Base-by-base conservation (phyloP, 1,140 invertebrate genomes). In the Phenacoccus solenopsis region DNA sequence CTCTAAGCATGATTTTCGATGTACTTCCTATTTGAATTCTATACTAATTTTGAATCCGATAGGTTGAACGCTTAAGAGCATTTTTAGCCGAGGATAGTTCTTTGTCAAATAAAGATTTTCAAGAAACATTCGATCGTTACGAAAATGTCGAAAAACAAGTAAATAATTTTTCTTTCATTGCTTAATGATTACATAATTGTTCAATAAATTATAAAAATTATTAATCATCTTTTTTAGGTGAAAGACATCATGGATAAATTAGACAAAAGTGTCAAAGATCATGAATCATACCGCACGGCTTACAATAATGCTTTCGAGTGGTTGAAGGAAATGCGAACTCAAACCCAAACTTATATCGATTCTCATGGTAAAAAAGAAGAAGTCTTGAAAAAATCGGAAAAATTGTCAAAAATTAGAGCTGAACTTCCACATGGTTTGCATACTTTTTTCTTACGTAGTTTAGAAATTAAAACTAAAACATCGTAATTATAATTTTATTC, bases 221-320 rank as follows among this genome's bases (percentile, higher is more conserved):
- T 9, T 10, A 38, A 38, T 68, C 70, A 59, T 71, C 10, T 64
- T 22, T 28, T 70, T 27, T 69, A 75, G 74, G 72, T 75, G 35
- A 68, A 59, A 13, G 27, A 28, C 1, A 70, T 70, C 13, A 67
- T 75, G 12, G 67, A 70, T 22, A 71, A 64, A 27, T 10, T 64
- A 20, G 20, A 25, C 13, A 24, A 64, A 24, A 25, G 22, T 25
- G 59, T 64, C 21, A 64, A 27, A 27, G 86, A 89, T 70, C 93
- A 96, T 74, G 93, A 96, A 74, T 85, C 88, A 73, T 96, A 93
- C 78, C 89, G 91, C 75, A 85, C 87, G 74, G 85, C 87, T 0
- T 91, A 90, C 73, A 88, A 89, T 71, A 88, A 88, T 74, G 88
- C 92, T 72, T 85, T 88, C 61, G 92, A 95, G 72, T 96, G 91